Evolutionary conservation across 2,113 vertebrate genomes (phyloP), one percentile per base, ranked within the genome.

Genomic region (Drymodes brunneopygia): DNA sequence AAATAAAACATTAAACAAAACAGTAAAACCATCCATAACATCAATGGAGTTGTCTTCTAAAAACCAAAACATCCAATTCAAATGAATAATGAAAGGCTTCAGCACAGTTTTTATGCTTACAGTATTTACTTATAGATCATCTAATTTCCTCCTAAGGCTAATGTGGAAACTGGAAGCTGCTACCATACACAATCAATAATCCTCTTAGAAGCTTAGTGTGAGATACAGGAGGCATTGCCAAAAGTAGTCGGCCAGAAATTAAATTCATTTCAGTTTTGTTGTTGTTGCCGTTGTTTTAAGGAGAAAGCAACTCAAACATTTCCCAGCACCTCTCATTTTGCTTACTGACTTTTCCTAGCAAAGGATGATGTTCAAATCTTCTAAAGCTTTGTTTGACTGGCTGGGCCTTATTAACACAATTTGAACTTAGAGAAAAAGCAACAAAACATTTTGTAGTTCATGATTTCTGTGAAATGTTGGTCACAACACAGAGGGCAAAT

Each of bases 121-220:
- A 91, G 17, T 90, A 88, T 90, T 95, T 94, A 82, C 89, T 91
- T 94, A 94, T 57, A 94, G 90, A 91, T 92, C 86, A 97, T 82
- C 80, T 92, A 50, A 96, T 96, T 97, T 96, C 79, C 79, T 97
- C 86, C 81, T 69, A 81, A 83, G 78, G 84, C 89, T 94, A 96
- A 96, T 90, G 91, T 92, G 91, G 81, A 95, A 96, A 92, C 90
- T 94, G 96, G 80, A 97, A 92, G 79, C 89, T 90, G 80, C 72
- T 94, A 81, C 86, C 69, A 81, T 88, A 84, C 50, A 88, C 81
- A 93, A 92, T 96, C 93, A 96, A 94, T 97, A 96, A 93, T 73
- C 71, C 81, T 95, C 71, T 81, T 79, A 92, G 81, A 86, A 96
- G 75, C 77, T 74, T 72, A 66, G 47, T 84, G 88, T 89, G 70